These are phyloP conservation scores for Gobio gobio DNA, from an alignment of 2,113 vertebrate species.

Conservation along the genomic window DNA sequence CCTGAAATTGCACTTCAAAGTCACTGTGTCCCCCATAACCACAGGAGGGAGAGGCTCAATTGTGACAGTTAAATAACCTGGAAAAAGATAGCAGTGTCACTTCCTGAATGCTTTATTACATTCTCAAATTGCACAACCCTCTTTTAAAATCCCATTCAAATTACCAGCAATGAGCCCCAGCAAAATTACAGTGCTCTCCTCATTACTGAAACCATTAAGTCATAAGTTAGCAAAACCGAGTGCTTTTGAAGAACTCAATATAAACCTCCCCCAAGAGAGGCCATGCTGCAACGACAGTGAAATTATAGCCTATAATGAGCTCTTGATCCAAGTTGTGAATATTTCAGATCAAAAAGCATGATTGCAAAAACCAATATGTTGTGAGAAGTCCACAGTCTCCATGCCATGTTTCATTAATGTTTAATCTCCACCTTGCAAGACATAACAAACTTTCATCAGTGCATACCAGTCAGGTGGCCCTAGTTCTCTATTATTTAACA, in stretches of 20 bases:
- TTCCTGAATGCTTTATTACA: slow-evolving; percentile 31
- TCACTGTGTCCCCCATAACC: slow-evolving; percentile 92
- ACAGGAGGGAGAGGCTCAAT: slow-evolving; percentile 89
- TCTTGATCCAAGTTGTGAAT: neutral
- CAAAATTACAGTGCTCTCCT: neutral
- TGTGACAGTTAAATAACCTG: slow-evolving; percentile 90
- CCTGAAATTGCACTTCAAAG: slow-evolving; percentile 94
- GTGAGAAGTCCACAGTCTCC: neutral
- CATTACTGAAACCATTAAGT: slow-evolving; percentile 21
- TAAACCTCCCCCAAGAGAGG: slow-evolving; percentile 3
- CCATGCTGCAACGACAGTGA: neutral
- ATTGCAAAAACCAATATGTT: slow-evolving; percentile 8
- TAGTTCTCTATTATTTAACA: neutral
- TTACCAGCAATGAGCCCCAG: neutral
- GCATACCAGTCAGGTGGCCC: neutral
- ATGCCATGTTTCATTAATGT: slow-evolving; percentile 21
- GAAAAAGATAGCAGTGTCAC: slow-evolving; percentile 42
- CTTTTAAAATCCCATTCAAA: slow-evolving; percentile 20
- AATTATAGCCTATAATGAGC: slow-evolving; percentile 20
- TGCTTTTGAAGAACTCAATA: slow-evolving; percentile 16
- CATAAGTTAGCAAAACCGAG: neutral
- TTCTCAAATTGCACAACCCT: neutral
- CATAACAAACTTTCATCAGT: neutral
- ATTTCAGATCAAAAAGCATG: slow-evolving; percentile 21
- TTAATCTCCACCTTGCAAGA: neutral